Conservation (phyloP, 2,888 invertebrate species). For the Lingula anatina region DNA sequence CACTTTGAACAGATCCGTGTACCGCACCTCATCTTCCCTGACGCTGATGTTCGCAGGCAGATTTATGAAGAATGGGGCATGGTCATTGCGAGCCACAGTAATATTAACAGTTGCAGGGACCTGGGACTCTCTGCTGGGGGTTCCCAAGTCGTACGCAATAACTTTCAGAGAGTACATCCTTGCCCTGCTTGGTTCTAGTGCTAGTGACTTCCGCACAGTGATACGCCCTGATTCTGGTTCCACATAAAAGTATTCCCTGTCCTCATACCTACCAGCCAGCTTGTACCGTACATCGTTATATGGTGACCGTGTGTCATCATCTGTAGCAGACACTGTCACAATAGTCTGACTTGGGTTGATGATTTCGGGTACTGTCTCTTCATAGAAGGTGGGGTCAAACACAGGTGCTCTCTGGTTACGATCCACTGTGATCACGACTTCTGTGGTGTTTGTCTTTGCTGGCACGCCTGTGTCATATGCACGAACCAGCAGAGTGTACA, state of each 20-base stretch:
- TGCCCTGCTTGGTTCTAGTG: too few relatives aligned
- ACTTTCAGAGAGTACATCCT: too few relatives aligned
- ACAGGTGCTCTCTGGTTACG: slow-evolving; percentile 28
- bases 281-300: neutral
- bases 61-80: slow-evolving; percentile 28
- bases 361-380: slow-evolving; percentile 10
- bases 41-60: slow-evolving; percentile 21
- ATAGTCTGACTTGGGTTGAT: slow-evolving; percentile 8
- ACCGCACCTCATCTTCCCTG: neutral
- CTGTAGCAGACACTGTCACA: slow-evolving; percentile 11
- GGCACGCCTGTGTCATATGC: too few relatives aligned
- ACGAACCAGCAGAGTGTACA: too few relatives aligned
- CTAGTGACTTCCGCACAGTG: too few relatives aligned
- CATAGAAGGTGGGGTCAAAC: too few relatives aligned
- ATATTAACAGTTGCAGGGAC: slow-evolving; percentile 27
- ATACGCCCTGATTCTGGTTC: too few relatives aligned
- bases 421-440: slow-evolving; percentile 15
- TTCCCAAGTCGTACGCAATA: slow-evolving; percentile 35
- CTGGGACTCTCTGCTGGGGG: slow-evolving; percentile 16
- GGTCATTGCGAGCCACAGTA: slow-evolving; percentile 23
- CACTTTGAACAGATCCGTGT: neutral
- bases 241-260: neutral
- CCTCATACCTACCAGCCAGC: too few relatives aligned
- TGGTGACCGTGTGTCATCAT: slow-evolving; percentile 10
- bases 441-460: neutral